Conservation (phyloP, 2,888 invertebrate genomes). For the Laothoe populi region DNA sequence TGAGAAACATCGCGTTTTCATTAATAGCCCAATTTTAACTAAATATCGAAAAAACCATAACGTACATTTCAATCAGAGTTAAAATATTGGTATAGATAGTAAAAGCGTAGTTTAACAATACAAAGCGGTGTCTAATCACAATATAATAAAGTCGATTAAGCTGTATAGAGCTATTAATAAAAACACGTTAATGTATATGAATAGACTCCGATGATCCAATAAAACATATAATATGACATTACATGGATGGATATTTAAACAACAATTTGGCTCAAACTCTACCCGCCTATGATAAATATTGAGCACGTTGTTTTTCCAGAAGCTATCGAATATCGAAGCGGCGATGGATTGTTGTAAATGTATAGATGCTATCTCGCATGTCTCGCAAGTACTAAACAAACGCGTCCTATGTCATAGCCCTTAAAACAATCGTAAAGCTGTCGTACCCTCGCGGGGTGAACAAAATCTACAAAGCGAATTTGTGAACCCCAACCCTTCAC, state of each 20-base stretch:
- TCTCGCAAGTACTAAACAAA: conserved; percentile 53
- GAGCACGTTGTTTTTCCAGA: conserved; percentile 70
- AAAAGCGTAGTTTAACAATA: background rate
- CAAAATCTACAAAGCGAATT: conserved; percentile 63
- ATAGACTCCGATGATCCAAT: conserved; percentile 30
- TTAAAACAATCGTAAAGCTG: conserved; percentile 56
- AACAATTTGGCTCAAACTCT: conserved; percentile 48
- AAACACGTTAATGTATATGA: conserved; percentile 30
- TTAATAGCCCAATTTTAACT: conserved; percentile 30
- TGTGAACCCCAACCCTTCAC: conserved; percentile 49
- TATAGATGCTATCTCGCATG: conserved; percentile 52
- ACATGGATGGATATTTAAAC: conserved; percentile 48
- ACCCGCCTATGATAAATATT: conserved; percentile 46
- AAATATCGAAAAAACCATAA: conserved; percentile 22
- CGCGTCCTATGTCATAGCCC: conserved; percentile 50
- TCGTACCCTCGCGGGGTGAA: conserved; percentile 44
- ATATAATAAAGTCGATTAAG: background rate
- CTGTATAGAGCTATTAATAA: conserved; percentile 30
- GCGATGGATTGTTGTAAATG: conserved; percentile 48
- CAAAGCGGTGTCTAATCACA: background rate
- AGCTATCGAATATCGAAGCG: conserved; percentile 43
- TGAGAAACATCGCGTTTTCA: conserved; percentile 33
- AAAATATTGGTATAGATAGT: background rate
- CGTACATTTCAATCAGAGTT: background rate
- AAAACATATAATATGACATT: conserved; percentile 35